Evolutionary conservation across 2,797 vertebrate species (phyloP), one percentile per base, ranked within the genome.

Genomic region (Acanthopagrus latus): DNA sequence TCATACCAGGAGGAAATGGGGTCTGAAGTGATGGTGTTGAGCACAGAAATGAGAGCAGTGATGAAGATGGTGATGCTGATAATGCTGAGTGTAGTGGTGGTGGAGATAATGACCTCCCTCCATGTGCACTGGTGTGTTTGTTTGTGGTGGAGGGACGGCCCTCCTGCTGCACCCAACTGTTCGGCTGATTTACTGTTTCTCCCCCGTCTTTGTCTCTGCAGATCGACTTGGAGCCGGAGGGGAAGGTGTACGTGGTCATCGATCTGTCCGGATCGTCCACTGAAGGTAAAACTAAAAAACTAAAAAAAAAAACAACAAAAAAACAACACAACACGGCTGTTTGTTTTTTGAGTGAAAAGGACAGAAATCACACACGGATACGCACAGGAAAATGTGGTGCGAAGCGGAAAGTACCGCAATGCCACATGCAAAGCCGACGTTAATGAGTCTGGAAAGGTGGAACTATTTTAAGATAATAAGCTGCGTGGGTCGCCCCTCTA

Each of bases 161-260:
- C 64, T 60, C 63, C 71, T 14, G 43, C 81, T 29, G 63, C n/a
- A 1, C 47, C 62, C 75, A 58, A 58, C 71, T 56, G 21, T 81
- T 86, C 78, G 84, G 81, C 62, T 91, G 8, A 90, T 91, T 91
- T 56, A 52, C 64, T 65, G 1, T 83, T 71, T 60, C 58, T n/a
- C n/a, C 76, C 76, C 70, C 78, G 7, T 85, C 78, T 85, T 67
- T 80, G 18, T 78, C 90, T 92, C 91, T 94, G 66, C 95, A 99
- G 98, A 98, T 99, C 90, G 98, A 99, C 94, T 93, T 99, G 96
- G 98, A 99, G 86, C 98, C 98, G 1, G 97, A 99, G 94, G 98
- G 98, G 86, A 98, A 94, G 93, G 97, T 99, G 47, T 98, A 97
- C 71, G 98, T 99, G 91, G 95, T 99, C 94, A 99, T 99, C 56